Conservation (phyloP, 2,888 invertebrate genomes). For the Diachrysia chrysitis region DNA sequence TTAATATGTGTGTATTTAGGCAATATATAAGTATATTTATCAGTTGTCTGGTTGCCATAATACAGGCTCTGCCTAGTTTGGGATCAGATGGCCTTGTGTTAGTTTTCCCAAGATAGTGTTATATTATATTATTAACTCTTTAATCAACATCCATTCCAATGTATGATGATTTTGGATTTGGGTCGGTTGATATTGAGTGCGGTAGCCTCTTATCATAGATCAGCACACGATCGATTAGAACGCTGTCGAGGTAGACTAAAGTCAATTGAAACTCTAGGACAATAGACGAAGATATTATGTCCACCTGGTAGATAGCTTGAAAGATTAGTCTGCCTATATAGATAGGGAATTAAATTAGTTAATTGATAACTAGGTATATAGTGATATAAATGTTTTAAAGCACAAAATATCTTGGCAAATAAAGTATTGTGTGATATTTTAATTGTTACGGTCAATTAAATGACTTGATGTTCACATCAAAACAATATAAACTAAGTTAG, state of each 20-base stretch:
- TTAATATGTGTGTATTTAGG: no score
- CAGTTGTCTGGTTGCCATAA: no score
- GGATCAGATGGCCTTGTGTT: no score
- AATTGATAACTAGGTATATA: not conserved
- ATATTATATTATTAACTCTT: no score
- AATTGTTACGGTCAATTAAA: no score
- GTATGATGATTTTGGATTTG: not conserved
- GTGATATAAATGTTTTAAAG: not conserved
- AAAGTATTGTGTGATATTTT: no score
- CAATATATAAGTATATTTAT: no score
- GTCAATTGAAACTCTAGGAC: constrained; percentile 24
- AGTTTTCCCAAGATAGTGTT: no score
- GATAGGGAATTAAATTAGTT: not conserved
- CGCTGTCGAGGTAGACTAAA: constrained; percentile 11
- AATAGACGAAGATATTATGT: constrained; percentile 19
- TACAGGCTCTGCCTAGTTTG: no score
- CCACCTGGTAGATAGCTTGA: not conserved
- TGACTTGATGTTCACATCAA: no score
- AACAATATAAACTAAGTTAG: no score
- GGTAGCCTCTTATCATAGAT: constrained; percentile 48
- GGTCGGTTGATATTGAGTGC: constrained; percentile 16
- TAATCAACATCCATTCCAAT: constrained; percentile 30
- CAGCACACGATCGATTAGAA: constrained; percentile 43
- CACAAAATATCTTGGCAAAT: no score
- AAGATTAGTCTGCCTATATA: not conserved